These are phyloP conservation scores for Calameuta filiformis DNA, from an alignment of 2,888 invertebrate species.

Conservation along the genomic window DNA sequence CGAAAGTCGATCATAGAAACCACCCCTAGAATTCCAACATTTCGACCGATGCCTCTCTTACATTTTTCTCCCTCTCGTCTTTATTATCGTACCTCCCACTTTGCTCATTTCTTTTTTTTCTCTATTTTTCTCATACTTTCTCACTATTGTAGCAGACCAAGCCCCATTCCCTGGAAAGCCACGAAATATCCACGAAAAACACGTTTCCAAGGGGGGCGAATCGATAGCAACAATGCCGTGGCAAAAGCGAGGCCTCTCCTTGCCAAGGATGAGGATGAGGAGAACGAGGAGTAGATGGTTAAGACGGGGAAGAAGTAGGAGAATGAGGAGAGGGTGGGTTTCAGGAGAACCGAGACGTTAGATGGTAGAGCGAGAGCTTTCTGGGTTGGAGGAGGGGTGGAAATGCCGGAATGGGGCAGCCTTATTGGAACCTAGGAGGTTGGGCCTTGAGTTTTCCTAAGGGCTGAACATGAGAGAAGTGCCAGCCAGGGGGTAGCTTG, in stretches of 20 bases:
- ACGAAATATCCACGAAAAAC: slow-evolving; percentile 58
- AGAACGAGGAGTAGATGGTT: slow-evolving; percentile 3
- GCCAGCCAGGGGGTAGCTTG: slow-evolving; percentile 42
- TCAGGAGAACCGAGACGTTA: slow-evolving; percentile 16
- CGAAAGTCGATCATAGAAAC: background rate
- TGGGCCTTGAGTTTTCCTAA: slow-evolving; percentile 56
- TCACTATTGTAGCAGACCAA: background rate
- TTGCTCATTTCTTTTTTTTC: background rate
- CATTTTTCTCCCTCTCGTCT: background rate
- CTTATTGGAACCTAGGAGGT: slow-evolving; percentile 58
- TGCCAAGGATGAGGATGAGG: slow-evolving; percentile 17
- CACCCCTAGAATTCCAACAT: background rate
- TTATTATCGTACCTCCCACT: background rate
- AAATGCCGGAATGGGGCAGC: slow-evolving; percentile 47
- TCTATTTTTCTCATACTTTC: background rate
- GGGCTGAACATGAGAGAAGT: slow-evolving; percentile 40
- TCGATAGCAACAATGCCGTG: slow-evolving; percentile 60
- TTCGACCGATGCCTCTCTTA: background rate
- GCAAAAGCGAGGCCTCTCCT: slow-evolving; percentile 51
- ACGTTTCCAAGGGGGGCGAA: slow-evolving; percentile 48
- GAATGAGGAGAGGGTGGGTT: slow-evolving; percentile 25
- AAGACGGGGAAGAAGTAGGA: slow-evolving; percentile 15
- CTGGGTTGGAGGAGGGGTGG: slow-evolving; percentile 35
- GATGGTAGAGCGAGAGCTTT: slow-evolving; percentile 2
- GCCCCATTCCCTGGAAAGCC: slow-evolving; percentile 34